These are phyloP conservation scores for Orussus abietinus DNA, from an alignment of 1,140 invertebrate genomes.

Conservation along the genomic window DNA sequence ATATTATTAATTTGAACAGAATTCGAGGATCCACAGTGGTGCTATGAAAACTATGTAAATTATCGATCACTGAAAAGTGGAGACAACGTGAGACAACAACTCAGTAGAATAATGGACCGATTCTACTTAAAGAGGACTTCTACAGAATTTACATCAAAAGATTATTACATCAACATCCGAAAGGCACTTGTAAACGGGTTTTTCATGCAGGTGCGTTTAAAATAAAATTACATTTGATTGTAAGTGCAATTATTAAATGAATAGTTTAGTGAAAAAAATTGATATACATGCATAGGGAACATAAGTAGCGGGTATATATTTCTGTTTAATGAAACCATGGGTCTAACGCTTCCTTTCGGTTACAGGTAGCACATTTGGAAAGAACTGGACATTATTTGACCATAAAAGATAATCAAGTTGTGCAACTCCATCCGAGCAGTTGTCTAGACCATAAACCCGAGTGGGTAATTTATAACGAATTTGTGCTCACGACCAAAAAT, in stretches of 20 bases:
- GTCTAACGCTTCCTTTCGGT: no score
- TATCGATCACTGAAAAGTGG: slow-evolving; percentile 95
- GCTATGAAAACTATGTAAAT: slow-evolving; percentile 99
- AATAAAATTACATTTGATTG: slow-evolving; percentile 15
- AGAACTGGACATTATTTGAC: slow-evolving; percentile 96
- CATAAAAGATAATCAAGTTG: slow-evolving; percentile 98
- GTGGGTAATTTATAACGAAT: slow-evolving; percentile 99
- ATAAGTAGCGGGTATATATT: no score
- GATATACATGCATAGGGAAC: no score
- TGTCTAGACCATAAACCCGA: slow-evolving; percentile 99
- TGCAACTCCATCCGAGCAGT: slow-evolving; percentile 97
- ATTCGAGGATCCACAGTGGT: slow-evolving; percentile 94
- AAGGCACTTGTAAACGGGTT: slow-evolving; percentile 97
- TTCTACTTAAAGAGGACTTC: slow-evolving; percentile 91
- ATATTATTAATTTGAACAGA: slow-evolving; percentile 41
- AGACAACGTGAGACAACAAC: slow-evolving; percentile 79
- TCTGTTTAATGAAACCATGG: no score
- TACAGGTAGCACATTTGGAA: slow-evolving; percentile 89
- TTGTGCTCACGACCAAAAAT: slow-evolving; percentile 99
- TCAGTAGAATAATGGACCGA: slow-evolving; percentile 85
- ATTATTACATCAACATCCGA: slow-evolving; percentile 98
- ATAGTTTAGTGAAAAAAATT: no score
- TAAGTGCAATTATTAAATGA: no score
- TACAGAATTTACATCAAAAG: slow-evolving; percentile 97
- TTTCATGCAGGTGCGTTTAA: slow-evolving; percentile 89